phyloP scores from a whole-genome alignment of 2,888 invertebrate species.

The Lithophane socia region DNA sequence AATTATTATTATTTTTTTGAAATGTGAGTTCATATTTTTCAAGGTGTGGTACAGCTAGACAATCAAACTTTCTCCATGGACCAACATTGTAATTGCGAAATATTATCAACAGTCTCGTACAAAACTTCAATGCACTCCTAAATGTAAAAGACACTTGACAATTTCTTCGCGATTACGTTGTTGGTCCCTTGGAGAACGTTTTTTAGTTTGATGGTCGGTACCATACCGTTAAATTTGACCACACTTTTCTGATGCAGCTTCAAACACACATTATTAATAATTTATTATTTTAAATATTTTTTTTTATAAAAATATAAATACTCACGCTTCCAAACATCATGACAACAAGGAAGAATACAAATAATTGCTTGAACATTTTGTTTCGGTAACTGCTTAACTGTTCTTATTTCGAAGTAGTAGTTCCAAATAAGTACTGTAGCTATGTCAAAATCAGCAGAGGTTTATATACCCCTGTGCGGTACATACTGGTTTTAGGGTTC shows the following conservation, averaged over 20 bases:
- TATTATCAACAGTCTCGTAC: not conserved
- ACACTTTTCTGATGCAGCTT: not conserved
- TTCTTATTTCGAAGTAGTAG: not conserved
- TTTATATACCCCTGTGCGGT: slow-evolving; percentile 14
- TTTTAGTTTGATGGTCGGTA: not conserved
- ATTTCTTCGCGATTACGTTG: not conserved
- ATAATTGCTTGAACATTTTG: slow-evolving; percentile 35
- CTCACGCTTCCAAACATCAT: slow-evolving; percentile 37
- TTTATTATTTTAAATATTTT: not conserved
- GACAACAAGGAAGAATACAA: slow-evolving; percentile 20
- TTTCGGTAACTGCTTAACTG: slow-evolving; percentile 5
- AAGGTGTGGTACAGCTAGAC: not conserved
- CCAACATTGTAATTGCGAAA: not conserved
- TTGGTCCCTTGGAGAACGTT: not conserved
- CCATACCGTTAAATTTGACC: not conserved
- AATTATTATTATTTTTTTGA: no score
- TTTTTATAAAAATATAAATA: not conserved
- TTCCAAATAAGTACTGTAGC: slow-evolving; percentile 14
- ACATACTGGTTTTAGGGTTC: slow-evolving; percentile 18
- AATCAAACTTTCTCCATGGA: not conserved
- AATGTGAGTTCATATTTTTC: not conserved
- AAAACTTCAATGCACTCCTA: not conserved
- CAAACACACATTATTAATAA: not conserved
- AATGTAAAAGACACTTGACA: not conserved
- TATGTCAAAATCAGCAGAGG: slow-evolving; percentile 1